A percentile compares a stretch with the other conserved stretches of the same genome.
phyloP scores from a whole-genome alignment of 1,140 invertebrate species.

The Diabrotica virgifera region DNA sequence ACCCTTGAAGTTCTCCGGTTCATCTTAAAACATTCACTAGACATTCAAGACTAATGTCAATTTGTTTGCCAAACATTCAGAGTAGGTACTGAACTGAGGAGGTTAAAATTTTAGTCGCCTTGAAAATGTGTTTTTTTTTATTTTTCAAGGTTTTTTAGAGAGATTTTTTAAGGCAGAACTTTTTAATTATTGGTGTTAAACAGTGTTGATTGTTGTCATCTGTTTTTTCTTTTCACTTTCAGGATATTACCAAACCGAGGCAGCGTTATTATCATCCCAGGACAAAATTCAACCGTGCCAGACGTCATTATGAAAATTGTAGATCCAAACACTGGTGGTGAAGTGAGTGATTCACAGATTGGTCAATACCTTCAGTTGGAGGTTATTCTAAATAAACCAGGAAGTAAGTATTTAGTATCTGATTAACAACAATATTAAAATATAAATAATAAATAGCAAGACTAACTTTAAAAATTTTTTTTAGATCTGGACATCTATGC shows the following conservation, averaged over 20 bases:
- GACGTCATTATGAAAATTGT: slow-evolving; percentile 43
- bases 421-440: neutral
- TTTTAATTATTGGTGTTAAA: too few species aligned
- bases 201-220: too few species aligned
- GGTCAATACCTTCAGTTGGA: slow-evolving; percentile 45
- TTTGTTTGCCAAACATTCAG: too few species aligned
- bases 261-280: slow-evolving; percentile 36
- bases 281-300: slow-evolving; percentile 28
- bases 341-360: slow-evolving; percentile 43
- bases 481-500: slow-evolving; percentile 51
- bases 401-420: slow-evolving; percentile 29
- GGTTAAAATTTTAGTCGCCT: too few species aligned
- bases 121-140: too few species aligned
- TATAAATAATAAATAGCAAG: neutral
- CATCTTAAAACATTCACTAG: too few species aligned
- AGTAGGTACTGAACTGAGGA: too few species aligned
- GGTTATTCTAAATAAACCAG: slow-evolving; percentile 41
- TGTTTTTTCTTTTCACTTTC: slow-evolving; percentile 4
- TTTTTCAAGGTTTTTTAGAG: neutral
- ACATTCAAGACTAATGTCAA: too few species aligned
- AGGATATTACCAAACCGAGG: slow-evolving; percentile 32
- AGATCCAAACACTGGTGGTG: slow-evolving; percentile 38
- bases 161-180: too few species aligned
- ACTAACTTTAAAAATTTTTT: neutral
- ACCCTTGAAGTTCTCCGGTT: too few species aligned